phyloP scores from a whole-genome alignment of 2,113 vertebrate species.

The Aix galericulata region DNA sequence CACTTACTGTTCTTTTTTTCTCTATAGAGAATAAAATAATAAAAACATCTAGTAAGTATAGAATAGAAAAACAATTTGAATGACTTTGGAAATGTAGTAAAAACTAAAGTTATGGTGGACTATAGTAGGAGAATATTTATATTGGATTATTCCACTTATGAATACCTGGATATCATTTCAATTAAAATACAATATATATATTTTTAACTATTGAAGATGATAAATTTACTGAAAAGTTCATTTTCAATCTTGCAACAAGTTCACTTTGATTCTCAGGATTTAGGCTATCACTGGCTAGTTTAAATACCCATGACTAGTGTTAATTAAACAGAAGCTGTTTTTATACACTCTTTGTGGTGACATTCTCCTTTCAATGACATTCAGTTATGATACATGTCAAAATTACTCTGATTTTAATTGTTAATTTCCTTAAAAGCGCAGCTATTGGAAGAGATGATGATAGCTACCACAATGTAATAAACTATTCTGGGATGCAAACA shows the following conservation, averaged over 20 bases:
- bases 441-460: neutral
- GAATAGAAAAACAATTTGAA: slow-evolving; percentile 9
- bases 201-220: neutral
- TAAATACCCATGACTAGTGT: neutral
- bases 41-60: neutral
- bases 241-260: neutral
- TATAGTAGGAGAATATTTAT: neutral
- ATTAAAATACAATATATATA: neutral
- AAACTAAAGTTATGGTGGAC: neutral
- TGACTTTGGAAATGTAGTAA: slow-evolving; percentile 7
- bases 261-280: neutral
- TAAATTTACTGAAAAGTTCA: neutral
- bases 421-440: neutral
- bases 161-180: neutral
- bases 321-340: neutral
- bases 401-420: neutral
- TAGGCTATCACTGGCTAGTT: neutral
- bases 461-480: neutral
- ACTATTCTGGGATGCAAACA: neutral
- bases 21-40: neutral
- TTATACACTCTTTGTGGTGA: neutral
- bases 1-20: neutral
- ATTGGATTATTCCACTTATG: neutral
- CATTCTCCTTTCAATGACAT: neutral
- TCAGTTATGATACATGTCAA: neutral